Evolutionary conservation across 2,797 vertebrate genomes (phyloP).

Genomic region (Danionella dracula): DNA sequence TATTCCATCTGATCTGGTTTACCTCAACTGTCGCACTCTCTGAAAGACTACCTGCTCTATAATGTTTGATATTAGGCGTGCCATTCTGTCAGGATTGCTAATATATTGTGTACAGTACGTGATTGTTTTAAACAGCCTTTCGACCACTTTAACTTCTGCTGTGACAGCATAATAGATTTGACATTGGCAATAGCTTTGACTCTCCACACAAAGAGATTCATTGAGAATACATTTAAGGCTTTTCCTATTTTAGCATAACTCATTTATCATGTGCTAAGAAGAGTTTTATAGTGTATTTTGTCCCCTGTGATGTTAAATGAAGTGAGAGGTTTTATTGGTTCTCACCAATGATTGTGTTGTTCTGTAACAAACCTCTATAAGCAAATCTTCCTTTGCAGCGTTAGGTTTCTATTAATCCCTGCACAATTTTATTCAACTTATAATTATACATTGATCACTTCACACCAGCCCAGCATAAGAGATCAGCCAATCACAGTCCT

Average conservation of each 20-base stretch:
- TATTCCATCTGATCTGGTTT: slow-evolving; percentile 1
- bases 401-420: no score
- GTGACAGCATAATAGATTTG: slow-evolving; percentile 14
- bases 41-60: background rate
- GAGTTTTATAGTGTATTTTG: no score
- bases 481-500: no score
- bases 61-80: background rate
- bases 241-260: background rate
- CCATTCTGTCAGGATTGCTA: slow-evolving; percentile 1
- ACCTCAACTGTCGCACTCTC: background rate
- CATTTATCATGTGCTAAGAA: background rate
- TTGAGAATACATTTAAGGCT: background rate
- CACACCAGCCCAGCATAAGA: no score
- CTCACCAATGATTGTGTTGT: no score
- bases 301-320: no score
- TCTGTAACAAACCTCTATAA: no score
- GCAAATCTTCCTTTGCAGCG: no score
- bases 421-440: no score
- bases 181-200: slow-evolving; percentile 4
- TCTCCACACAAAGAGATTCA: background rate
- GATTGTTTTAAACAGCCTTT: slow-evolving; percentile 8
- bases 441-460: no score
- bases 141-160: slow-evolving; percentile 8
- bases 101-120: slow-evolving; percentile 1
- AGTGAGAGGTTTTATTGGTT: no score